Evolutionary conservation across 2,113 vertebrate species (phyloP).

Genomic region (Otis tarda): DNA sequence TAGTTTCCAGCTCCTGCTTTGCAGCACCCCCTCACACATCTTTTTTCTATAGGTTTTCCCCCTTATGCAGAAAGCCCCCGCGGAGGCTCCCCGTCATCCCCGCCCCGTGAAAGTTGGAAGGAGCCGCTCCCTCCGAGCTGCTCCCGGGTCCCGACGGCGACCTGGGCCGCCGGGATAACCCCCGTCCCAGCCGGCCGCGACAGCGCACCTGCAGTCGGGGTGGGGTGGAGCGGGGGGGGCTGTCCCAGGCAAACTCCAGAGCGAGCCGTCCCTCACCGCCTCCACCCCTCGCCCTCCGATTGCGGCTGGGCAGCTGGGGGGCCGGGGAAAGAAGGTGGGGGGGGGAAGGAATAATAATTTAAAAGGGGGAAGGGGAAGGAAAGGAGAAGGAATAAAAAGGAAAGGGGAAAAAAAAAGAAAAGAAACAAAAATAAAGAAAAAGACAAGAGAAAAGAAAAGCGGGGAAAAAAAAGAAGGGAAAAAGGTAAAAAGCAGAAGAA

Average conservation of each 20-base stretch:
- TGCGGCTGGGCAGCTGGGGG: background rate
- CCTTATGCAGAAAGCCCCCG: background rate
- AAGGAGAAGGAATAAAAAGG: background rate
- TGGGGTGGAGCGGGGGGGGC: too few species aligned
- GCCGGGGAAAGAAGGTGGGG: too few species aligned
- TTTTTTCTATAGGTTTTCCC: background rate
- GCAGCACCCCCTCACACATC: background rate
- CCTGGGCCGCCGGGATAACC: background rate
- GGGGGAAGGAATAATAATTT: background rate
- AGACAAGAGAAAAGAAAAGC: background rate
- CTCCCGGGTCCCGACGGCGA: background rate
- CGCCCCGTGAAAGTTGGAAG: background rate
- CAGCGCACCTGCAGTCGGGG: background rate
- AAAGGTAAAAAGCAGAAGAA: background rate
- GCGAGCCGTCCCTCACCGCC: background rate
- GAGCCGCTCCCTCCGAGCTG: background rate
- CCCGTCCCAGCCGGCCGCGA: background rate
- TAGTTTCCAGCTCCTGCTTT: background rate
- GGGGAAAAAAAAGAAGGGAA: too few species aligned
- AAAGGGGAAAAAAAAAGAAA: background rate
- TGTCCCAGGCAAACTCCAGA: constrained; percentile 6
- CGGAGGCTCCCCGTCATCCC: background rate
- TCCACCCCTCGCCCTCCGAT: background rate
- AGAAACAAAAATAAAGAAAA: background rate
- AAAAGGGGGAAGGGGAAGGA: too few species aligned